Base-by-base conservation (phyloP, 2,113 vertebrate genomes). In the Mesoclemmys tuberculata region DNA sequence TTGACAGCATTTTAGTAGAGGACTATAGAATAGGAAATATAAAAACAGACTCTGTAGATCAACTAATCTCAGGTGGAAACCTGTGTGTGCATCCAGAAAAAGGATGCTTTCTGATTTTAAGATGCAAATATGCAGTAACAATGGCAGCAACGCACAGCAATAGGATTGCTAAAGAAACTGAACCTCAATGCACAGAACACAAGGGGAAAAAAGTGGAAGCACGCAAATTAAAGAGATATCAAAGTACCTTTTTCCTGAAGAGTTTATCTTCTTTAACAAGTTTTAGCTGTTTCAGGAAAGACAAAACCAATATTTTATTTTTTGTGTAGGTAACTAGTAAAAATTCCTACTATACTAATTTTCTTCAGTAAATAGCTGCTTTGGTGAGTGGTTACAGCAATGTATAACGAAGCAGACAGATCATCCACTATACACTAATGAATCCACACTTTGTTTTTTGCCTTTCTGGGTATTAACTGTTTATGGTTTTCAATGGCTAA, bases 231-330 rank as follows among this genome's bases (percentile, higher is more conserved):
- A 85, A 75, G 56, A 92, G 79, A 88, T 55, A 49, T 41, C 79
- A 82, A 56, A 80, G 89, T 97, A 98, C 98, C 98, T 98, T 98
- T 95, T 97, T 98, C 97, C 97, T 97, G 95, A 98, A 97, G 94
- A 98, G 95, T 89, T 98, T 98, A 77, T 98, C 97, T 95, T 98
- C 98, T 97, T 98, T 97, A 90, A 97, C 97, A 84, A 98, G 96
- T 95, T 98, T 98, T 71, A 98, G 94, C 97, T 98, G 94, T 79
- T 80, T 86, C 55, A 93, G 95, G 68, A 96, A 96, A 96, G 82
- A 64, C 26, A 68, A 84, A 56, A 49, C 56, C 80, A 61, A 24
- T 58, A 82, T 0, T 55, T 71, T 75, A 82, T 46, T 26, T 61
- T 79, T 6, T 77, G 78, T 74, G 38, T 44, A 44, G 71, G 38